A percentile compares a stretch with the other conserved stretches of the same genome.
phyloP scores from a whole-genome alignment of 2,888 invertebrate genomes.

The Chloromyia formosa region DNA sequence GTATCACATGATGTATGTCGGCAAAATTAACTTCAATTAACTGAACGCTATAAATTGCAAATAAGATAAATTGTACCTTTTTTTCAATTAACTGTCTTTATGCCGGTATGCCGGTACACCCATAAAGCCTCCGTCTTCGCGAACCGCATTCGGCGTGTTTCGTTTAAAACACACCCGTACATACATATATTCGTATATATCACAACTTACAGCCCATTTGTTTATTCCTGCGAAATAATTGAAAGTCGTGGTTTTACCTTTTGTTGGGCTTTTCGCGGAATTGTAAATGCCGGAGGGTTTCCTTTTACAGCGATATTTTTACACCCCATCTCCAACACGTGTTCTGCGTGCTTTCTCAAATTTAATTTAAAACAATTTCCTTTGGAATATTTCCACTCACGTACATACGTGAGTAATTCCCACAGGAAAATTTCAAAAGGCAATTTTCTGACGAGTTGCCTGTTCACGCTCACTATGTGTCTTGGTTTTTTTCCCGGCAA shows the following conservation, averaged over 20 bases:
- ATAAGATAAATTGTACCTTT: slow-evolving; percentile 32
- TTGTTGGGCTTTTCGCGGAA: slow-evolving; percentile 13
- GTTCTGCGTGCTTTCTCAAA: background rate
- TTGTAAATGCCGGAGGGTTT: background rate
- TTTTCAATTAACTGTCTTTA: slow-evolving; percentile 36
- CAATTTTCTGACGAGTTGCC: slow-evolving; percentile 28
- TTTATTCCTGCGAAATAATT: slow-evolving; percentile 44
- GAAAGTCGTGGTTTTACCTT: slow-evolving; percentile 37
- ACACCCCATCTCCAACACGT: background rate
- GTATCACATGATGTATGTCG: slow-evolving; percentile 3
- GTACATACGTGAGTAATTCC: slow-evolving; percentile 40
- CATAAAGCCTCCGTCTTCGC: background rate
- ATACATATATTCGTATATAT: too few species aligned
- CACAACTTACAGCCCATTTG: slow-evolving; percentile 36
- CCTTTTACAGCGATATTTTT: background rate
- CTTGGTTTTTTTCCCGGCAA: slow-evolving; percentile 1
- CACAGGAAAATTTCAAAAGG: slow-evolving; percentile 24
- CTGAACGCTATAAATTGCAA: slow-evolving; percentile 23
- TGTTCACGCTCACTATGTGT: background rate
- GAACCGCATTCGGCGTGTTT: background rate
- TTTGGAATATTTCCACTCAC: slow-evolving; percentile 37
- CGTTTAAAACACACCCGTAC: background rate
- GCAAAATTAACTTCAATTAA: slow-evolving; percentile 35
- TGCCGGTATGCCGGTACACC: background rate
- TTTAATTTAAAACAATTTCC: slow-evolving; percentile 43